Evolutionary conservation across 1,140 invertebrate genomes (phyloP).

Genomic region (Araneus ventricosus): DNA sequence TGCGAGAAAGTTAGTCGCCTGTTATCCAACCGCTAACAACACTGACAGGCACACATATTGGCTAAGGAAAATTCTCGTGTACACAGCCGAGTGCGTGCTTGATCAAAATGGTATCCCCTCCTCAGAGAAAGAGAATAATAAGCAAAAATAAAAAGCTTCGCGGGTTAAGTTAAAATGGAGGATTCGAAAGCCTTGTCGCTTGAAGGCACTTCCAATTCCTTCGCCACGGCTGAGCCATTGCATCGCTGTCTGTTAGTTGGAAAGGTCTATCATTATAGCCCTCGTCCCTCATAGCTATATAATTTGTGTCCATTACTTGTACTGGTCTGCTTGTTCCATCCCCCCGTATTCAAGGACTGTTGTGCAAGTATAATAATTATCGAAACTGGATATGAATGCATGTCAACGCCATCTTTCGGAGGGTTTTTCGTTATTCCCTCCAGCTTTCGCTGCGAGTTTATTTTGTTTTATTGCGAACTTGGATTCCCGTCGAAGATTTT

Average conservation of each 20-base stretch:
- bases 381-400: constrained; percentile 74
- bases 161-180: constrained; percentile 62
- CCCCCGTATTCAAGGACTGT: constrained; percentile 58
- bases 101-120: background rate
- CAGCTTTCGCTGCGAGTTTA: background rate
- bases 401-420: constrained; percentile 72
- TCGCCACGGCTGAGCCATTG: constrained; percentile 51
- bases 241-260: constrained; percentile 68
- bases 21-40: constrained; percentile 24
- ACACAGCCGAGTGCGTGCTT: constrained; percentile 2
- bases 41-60: background rate
- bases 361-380: constrained; percentile 73
- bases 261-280: constrained; percentile 71
- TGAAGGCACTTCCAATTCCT: constrained; percentile 51
- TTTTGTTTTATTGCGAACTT: background rate
- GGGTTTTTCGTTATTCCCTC: constrained; percentile 17
- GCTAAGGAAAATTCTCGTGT: background rate
- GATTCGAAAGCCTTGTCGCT: constrained; percentile 59
- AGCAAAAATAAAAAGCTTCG: constrained; percentile 25
- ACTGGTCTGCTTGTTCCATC: constrained; percentile 60
- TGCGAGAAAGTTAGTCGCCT: background rate
- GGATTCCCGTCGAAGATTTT: background rate
- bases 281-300: constrained; percentile 69
- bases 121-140: background rate
- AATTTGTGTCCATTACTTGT: constrained; percentile 75